phyloP scores from a whole-genome alignment of 2,113 vertebrate species.

The Noturus placidus region DNA sequence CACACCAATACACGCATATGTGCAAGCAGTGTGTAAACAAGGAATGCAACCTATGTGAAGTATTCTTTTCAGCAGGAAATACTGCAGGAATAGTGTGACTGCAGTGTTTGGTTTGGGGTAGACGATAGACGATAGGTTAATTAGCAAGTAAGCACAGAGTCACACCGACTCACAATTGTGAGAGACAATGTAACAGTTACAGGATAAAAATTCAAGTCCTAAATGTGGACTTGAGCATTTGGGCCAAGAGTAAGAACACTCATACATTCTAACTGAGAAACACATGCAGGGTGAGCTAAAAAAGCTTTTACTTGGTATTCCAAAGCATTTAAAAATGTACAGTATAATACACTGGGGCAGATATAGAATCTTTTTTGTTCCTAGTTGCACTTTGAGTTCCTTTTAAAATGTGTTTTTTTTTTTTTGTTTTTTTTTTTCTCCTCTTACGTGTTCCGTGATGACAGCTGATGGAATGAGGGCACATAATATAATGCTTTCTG shows the following conservation, averaged over 20 bases:
- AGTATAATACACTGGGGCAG: background rate
- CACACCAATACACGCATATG: background rate
- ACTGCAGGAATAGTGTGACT: background rate
- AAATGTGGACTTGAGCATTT: background rate
- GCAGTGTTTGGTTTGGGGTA: background rate
- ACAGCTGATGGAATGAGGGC: conserved; percentile 25
- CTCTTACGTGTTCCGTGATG: background rate
- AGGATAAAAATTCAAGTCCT: background rate
- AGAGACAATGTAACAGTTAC: background rate
- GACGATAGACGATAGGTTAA: background rate
- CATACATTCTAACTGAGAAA: background rate
- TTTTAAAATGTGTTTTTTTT: background rate
- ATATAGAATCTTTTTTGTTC: too few species aligned
- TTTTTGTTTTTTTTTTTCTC: too few species aligned
- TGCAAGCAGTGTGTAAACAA: background rate
- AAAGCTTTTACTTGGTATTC: background rate
- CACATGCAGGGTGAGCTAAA: background rate
- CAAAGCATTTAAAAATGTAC: background rate
- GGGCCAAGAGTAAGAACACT: background rate
- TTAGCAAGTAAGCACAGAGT: background rate
- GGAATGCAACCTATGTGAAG: background rate
- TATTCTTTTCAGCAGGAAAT: background rate
- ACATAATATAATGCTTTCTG: conserved; percentile 35
- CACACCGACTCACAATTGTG: background rate
- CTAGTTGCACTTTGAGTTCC: background rate